Percentiles rank a stretch among this genome's conserved stretches.
phyloP scores from a whole-genome alignment of 2,113 vertebrate species.

The Caracal caracal region DNA sequence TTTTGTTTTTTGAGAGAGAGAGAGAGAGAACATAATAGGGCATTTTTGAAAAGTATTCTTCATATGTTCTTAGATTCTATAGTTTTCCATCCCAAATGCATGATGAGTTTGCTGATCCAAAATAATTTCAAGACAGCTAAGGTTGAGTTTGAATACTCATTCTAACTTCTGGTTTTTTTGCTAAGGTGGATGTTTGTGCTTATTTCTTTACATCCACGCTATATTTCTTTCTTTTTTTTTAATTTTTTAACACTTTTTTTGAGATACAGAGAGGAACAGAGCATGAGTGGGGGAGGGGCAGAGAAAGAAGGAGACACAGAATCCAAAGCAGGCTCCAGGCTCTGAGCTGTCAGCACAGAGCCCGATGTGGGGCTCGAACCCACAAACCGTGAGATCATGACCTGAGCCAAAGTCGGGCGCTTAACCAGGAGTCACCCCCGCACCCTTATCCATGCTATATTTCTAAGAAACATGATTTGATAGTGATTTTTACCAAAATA shows the following conservation, averaged over 20 bases:
- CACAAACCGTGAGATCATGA: no score
- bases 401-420: no score
- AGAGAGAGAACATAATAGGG: not conserved
- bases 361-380: no score
- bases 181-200: constrained; percentile 29
- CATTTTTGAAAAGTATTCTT: not conserved
- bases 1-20: no score
- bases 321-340: no score
- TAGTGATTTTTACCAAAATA: constrained; percentile 48
- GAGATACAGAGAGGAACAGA: no score
- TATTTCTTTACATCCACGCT: constrained; percentile 41
- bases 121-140: constrained; percentile 29
- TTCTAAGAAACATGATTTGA: constrained; percentile 43
- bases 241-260: no score
- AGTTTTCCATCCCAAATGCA: constrained; percentile 32
- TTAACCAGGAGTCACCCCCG: no score
- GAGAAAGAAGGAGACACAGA: no score
- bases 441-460: not conserved
- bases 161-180: constrained; percentile 14
- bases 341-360: no score
- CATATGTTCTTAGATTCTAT: not conserved
- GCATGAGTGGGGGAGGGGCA: no score
- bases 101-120: constrained; percentile 5
- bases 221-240: no score
- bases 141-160: not conserved